Conservation (phyloP, 2,797 vertebrate species). For the Phalanger gymnotis region DNA sequence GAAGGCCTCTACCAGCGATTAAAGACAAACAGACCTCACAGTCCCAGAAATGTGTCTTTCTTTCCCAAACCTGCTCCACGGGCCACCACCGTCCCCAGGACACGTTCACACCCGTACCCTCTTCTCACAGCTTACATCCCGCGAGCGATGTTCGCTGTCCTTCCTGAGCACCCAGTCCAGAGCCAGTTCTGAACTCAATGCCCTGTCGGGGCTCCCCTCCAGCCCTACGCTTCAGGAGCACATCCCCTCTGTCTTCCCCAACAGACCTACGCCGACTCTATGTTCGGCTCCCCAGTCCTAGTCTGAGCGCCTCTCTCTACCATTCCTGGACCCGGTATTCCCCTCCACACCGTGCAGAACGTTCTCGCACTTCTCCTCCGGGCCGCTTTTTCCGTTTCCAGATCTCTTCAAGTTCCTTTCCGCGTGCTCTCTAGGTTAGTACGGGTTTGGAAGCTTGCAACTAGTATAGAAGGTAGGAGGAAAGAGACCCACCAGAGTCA, state of each 20-base stretch:
- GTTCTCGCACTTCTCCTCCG: not conserved
- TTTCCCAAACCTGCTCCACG: not conserved
- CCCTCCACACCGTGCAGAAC: not conserved
- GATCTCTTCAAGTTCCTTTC: not conserved
- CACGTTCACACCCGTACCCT: not conserved
- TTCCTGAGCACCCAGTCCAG: no score
- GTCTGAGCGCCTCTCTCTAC: not conserved
- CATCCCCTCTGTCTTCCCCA: not conserved
- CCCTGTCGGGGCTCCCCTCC: not conserved
- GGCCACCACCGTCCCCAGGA: not conserved
- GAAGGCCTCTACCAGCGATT: not conserved
- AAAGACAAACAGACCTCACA: not conserved
- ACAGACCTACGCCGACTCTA: not conserved
- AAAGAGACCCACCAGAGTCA: no score
- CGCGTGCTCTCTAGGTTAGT: not conserved
- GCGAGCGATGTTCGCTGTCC: not conserved
- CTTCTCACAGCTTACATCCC: not conserved
- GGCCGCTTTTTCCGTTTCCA: not conserved
- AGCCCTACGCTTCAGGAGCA: not conserved
- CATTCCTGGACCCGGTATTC: not conserved
- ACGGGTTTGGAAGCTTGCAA: not conserved
- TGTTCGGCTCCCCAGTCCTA: not conserved
- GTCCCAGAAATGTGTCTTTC: not conserved
- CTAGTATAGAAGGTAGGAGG: not conserved
- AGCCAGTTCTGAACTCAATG: not conserved